Evolutionary conservation across 2,888 invertebrate species (phyloP).

Genomic region (Ditylenchus weischeri): DNA sequence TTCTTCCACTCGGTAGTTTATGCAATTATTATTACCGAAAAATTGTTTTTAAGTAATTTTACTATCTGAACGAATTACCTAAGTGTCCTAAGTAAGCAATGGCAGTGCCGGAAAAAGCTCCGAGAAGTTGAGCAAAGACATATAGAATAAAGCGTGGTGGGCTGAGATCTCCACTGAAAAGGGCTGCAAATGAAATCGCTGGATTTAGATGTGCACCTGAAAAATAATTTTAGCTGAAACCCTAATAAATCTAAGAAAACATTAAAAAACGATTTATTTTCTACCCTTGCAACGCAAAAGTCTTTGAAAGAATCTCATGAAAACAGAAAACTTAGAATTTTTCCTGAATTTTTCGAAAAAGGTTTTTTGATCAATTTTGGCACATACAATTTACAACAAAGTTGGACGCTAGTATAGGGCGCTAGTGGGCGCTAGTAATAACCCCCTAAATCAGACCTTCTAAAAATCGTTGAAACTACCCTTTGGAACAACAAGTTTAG

Average conservation of each 20-base stretch:
- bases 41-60: too few relatives aligned
- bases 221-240: not conserved
- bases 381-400: not conserved
- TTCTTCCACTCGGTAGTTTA: too few relatives aligned
- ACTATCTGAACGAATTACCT: slow-evolving; percentile 33
- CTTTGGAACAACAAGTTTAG: too few relatives aligned
- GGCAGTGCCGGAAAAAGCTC: slow-evolving; percentile 55
- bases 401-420: too few relatives aligned
- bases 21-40: not conserved
- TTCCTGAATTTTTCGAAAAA: too few relatives aligned
- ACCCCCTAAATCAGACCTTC: too few relatives aligned
- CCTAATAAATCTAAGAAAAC: not conserved
- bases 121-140: slow-evolving; percentile 47
- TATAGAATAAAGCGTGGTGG: slow-evolving; percentile 31
- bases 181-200: slow-evolving; percentile 48
- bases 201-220: slow-evolving; percentile 52
- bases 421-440: too few relatives aligned
- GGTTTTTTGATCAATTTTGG: not conserved
- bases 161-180: slow-evolving; percentile 47
- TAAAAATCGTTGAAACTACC: too few relatives aligned
- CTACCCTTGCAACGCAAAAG: too few relatives aligned
- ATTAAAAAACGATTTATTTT: too few relatives aligned
- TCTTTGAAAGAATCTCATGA: too few relatives aligned
- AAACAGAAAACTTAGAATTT: too few relatives aligned
- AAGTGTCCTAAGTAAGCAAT: slow-evolving; percentile 54